Percentiles rank a stretch among this genome's conserved stretches.
These are phyloP conservation scores for Whitmania pigra DNA, from an alignment of 1,140 invertebrate genomes.

Conservation along the genomic window DNA sequence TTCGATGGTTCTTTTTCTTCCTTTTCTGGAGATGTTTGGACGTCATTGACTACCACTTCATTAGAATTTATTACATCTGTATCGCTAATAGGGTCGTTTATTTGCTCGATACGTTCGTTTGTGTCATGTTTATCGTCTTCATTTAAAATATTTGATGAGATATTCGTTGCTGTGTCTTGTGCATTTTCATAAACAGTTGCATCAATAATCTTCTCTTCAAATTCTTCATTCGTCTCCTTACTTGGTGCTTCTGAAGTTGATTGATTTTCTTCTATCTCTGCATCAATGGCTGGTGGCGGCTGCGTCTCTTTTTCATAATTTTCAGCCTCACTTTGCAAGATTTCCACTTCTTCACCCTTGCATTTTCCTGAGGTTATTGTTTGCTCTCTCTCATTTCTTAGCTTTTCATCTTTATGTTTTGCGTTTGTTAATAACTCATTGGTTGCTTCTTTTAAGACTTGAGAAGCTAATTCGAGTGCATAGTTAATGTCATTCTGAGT, in stretches of 20 bases:
- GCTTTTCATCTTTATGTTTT: constrained; percentile 21
- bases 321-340: background rate
- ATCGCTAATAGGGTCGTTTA: background rate
- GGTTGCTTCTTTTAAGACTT: background rate
- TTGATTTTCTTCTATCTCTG: too few species aligned
- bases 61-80: background rate
- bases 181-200: background rate
- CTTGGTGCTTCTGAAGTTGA: background rate
- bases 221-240: background rate
- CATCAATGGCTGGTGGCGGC: too few species aligned
- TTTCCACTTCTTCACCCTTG: constrained; percentile 23
- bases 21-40: background rate
- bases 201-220: background rate
- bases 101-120: background rate
- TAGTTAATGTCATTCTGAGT: too few species aligned
- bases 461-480: too few species aligned
- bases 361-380: constrained; percentile 25
- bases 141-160: background rate
- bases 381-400: constrained; percentile 21
- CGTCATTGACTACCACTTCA: background rate
- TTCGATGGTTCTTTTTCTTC: background rate
- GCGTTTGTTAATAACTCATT: constrained; percentile 7
- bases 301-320: background rate
- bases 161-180: background rate
- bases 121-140: background rate